These are phyloP conservation scores for Pao palembangensis DNA, from an alignment of 2,113 vertebrate genomes.

Conservation along the genomic window DNA sequence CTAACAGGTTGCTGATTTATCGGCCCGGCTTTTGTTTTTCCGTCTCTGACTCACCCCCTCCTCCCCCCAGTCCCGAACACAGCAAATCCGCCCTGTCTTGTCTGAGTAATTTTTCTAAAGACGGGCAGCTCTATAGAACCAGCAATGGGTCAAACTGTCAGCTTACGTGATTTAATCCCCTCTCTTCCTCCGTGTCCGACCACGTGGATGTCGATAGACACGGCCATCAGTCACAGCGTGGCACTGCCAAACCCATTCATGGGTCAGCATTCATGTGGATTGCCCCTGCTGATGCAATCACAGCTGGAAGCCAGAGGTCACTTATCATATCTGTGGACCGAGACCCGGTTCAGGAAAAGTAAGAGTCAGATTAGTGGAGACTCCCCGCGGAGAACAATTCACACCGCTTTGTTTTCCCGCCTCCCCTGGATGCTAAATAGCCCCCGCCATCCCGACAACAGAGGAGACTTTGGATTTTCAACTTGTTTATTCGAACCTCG, in stretches of 20 bases:
- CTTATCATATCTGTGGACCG: conserved; percentile 49
- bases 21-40: conserved; percentile 2
- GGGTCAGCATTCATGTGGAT: conserved; percentile 47
- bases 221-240: conserved; percentile 46
- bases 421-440: neutral
- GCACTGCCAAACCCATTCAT: conserved; percentile 11
- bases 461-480: conserved; percentile 22
- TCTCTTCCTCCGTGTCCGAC: neutral
- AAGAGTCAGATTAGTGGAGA: conserved; percentile 15
- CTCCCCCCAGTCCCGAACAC: conserved; percentile 15
- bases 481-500: conserved; percentile 63
- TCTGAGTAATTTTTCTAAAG: neutral
- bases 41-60: conserved; percentile 38
- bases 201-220: conserved; percentile 1
- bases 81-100: neutral
- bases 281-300: too few relatives aligned
- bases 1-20: conserved; percentile 45
- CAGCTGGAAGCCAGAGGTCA: conserved; percentile 34
- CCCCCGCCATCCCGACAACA: conserved; percentile 1
- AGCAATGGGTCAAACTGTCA: too few relatives aligned
- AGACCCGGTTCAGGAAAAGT: conserved; percentile 36
- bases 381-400: conserved; percentile 19
- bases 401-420: neutral
- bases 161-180: too few relatives aligned
- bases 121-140: neutral